These are phyloP conservation scores for Serripes groenlandicus DNA, from an alignment of 2,888 invertebrate species.

Conservation along the genomic window DNA sequence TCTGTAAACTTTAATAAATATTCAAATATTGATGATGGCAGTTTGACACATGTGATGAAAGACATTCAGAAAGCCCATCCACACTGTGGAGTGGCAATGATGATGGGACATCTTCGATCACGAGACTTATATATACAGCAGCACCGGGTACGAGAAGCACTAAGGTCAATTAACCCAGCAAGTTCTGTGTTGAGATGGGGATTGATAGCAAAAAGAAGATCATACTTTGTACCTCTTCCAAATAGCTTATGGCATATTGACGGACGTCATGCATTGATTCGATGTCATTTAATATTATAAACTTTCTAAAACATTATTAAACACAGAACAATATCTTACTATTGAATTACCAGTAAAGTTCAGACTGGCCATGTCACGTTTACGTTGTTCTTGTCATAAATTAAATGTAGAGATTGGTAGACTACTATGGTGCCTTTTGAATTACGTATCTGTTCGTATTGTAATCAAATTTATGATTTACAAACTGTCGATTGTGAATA, in stretches of 20 bases:
- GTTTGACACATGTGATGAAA: constrained; percentile 7
- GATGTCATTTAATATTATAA: too few relatives aligned
- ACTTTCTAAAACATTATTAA: too few relatives aligned
- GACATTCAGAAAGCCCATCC: constrained; percentile 26
- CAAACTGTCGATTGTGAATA: too few relatives aligned
- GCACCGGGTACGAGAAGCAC: constrained; percentile 16
- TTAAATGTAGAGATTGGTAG: too few relatives aligned
- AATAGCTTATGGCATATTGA: constrained; percentile 57
- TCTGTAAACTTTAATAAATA: too few relatives aligned
- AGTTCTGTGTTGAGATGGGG: constrained; percentile 23
- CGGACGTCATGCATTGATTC: constrained; percentile 47
- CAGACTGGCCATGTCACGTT: too few relatives aligned
- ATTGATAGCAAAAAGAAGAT: constrained; percentile 31
- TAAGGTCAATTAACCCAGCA: constrained; percentile 14
- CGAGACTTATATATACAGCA: constrained; percentile 22
- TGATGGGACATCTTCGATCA: constrained; percentile 42
- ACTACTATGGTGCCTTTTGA: too few relatives aligned
- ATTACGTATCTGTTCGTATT: too few relatives aligned
- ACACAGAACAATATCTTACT: too few relatives aligned
- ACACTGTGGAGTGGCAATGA: constrained; percentile 41
- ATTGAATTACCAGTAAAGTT: too few relatives aligned
- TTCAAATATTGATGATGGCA: constrained; percentile 16
- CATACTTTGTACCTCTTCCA: constrained; percentile 41
- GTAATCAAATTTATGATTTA: too few relatives aligned
- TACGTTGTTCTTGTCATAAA: too few relatives aligned